Base-by-base conservation (phyloP, 2,888 invertebrate genomes). In the Acanthosepion esculentum region DNA sequence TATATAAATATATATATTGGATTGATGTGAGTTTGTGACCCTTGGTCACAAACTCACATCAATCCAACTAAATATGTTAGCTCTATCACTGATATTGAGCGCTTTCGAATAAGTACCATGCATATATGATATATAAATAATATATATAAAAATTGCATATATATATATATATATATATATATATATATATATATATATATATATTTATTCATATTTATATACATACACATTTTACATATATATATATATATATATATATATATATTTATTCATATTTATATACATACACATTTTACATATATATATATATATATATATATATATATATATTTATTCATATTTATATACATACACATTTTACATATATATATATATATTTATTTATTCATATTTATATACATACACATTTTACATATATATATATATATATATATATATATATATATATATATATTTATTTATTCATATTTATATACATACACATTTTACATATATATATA, bases 191-290 rank as follows among this genome's bases (percentile, higher is more conserved):
- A 48, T 41, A 23, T 50, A 5, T 93, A 23, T 93, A 29, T 93
- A 50, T 93, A 55, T 93, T 10, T 93, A n/a, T 93, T 0, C 53
- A n/a, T 93, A 55, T 93, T n/a, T n/a, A n/a, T n/a, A n/a, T n/a
- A n/a, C n/a, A n/a, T n/a, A n/a, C n/a, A n/a, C n/a, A n/a, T n/a
- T n/a, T n/a, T n/a, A n/a, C n/a, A 55, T 93, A 29, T 93, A n/a
- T 93, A n/a, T 55, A n/a, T 93, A 15, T 55, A n/a, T 93, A n/a
- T n/a, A n/a, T 93, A 55, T 55, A 55, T 53, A 53, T 33, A 15
- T 50, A 29, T 55, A 8, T 93, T 10, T 93, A n/a, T 50, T 5
- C 33, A n/a, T 93, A n/a, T n/a, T n/a, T n/a, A n/a, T n/a, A n/a
- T n/a, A 41, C 2, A 41, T 12, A 50, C 4, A 50, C 4, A 50